Base-by-base conservation (phyloP, 2,797 vertebrate species). In the Streptopelia turtur region DNA sequence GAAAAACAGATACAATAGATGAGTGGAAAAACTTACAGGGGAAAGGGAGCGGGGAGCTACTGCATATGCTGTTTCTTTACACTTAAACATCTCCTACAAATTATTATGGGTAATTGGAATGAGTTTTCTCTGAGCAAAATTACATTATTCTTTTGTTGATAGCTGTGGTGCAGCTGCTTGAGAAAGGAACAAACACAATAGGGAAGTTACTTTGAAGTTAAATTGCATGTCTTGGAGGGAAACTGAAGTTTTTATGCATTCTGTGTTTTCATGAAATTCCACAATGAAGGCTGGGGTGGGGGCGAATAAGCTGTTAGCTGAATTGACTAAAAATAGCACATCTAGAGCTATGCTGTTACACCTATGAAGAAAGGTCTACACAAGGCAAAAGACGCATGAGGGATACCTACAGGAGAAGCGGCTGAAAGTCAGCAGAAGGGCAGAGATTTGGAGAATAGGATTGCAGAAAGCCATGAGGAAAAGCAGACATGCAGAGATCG, bases 91-190 rank as follows among this genome's bases (percentile, higher is more conserved):
- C 87, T 95, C 91, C 75, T 94, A 92, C 83, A 94, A 97, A 97
- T 97, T 97, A 97, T 96, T 96, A 93, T 35, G 90, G 89, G 66
- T 96, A 97, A 97, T 91, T 96, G 95, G 70, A 97, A 76, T 81
- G 89, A 95, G 92, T 94, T 89, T 96, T 92, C 86, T 94, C 87
- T 52, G 39, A 92, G 81, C 75, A 97, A 92, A 97, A 97, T 95
- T 95, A 96, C 89, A 96, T 96, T 84, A 61, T 91, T 97, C 94
- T 92, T 97, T 96, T 97, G 96, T 96, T 92, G 93, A 93, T 93
- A 95, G 92, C 94, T 94, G 77, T 64, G 89, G 92, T 75, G 65
- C 96, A 97, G 97, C 96, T 97, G 95, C 85, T 94, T 90, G 47
- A 75, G 50, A 89, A 94, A 89, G 63, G 88, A 96, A 91, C 63